Base-by-base conservation (phyloP, 2,888 invertebrate genomes). In the Tortrix viridana region DNA sequence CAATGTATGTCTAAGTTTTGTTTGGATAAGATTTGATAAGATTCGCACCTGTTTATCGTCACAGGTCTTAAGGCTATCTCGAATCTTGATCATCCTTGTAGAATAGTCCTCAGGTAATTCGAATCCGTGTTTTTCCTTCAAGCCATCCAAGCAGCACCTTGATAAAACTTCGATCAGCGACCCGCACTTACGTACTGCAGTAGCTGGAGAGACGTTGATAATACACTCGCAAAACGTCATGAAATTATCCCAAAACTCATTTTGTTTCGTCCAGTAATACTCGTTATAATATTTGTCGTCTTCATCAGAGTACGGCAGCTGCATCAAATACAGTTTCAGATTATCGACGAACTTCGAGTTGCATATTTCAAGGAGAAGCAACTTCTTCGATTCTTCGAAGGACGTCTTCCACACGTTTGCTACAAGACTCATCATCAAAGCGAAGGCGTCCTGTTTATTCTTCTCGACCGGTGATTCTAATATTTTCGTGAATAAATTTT, bases 161-260 rank as follows among this genome's bases (percentile, higher is more conserved):
- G 84, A 75, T 19, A 77, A 71, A 1, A 70, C 77, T 23, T 86
- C 87, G 52, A 89, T 77, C 50, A 90, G 69, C 14, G 84, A 76
- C 60, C 86, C 79, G 65, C 85, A 88, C 67, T 75, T 86, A 18
- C 72, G 78, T 41, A 81, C 62, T 16, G 89, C 86, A 5, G 79
- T 77, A 9, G 84, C 76, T 7, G 89, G 89, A 2, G 82, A 81
- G n/a, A 81, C 72, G 22, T 79, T 77, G 2, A 88, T 74, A 20
- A 93, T 73, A 52, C 78, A 79, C 60, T 88, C 84, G 60, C 79
- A 82, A 69, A 89, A 84, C 16, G 50, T 67, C 41, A 87, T 68
- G 16, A 86, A 82, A 68, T 88, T 81, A 16, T 67, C 64, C 90
- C 90, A 90, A 78, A 90, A 90, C 19, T 72, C 72, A n/a, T 69